Base-by-base conservation (phyloP, 2,113 vertebrate genomes). In the Tetraodon nigroviridis region DNA sequence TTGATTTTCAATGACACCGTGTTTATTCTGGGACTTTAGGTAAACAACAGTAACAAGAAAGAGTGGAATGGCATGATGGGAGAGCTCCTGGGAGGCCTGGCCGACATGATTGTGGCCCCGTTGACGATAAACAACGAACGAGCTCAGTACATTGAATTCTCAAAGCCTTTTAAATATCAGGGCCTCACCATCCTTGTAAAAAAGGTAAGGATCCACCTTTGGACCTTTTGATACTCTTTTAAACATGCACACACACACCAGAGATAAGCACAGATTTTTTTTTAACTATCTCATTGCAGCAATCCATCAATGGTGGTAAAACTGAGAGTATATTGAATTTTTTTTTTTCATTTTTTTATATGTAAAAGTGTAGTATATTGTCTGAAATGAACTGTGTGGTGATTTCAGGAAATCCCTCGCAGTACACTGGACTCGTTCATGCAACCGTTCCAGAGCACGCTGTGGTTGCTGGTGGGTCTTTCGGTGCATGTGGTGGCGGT, bases 41-140 rank as follows among this genome's bases (percentile, higher is more conserved):
- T 99, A 37, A 99, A 99, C 84, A 99, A 98, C 92, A 98, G 96
- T 84, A 99, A 98, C 80, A 99, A 97, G 89, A 99, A 99, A 69
- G 97, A 99, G 85, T 98, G 96, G 97, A 98, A 99, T 0, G 96
- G 97, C 57, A 99, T 98, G 96, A 98, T 99, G 97, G 97, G 97
- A 5, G 97, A 99, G 82, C 90, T 99, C 60, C 92, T 99, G 81
- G 95, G 95, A 0, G 97, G 97, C 21, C 93, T 95, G 56, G 97
- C 95, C 0, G 97, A 98, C 87, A 99, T 98, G 96, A 97, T 99
- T 8, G 97, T 99, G 54, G 96, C 96, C 5, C 97, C 97, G 0
- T 89, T 98, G 75, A 99, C 97, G 57, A 99, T 99, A 81, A 99
- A 99, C 91, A 99, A 99, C 0, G 97, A 99, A 73, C 90, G 97